Percentiles rank a stretch among this genome's conserved stretches.
Conservation (phyloP, 2,888 invertebrate species). For the Aleiodes leptofemur region DNA sequence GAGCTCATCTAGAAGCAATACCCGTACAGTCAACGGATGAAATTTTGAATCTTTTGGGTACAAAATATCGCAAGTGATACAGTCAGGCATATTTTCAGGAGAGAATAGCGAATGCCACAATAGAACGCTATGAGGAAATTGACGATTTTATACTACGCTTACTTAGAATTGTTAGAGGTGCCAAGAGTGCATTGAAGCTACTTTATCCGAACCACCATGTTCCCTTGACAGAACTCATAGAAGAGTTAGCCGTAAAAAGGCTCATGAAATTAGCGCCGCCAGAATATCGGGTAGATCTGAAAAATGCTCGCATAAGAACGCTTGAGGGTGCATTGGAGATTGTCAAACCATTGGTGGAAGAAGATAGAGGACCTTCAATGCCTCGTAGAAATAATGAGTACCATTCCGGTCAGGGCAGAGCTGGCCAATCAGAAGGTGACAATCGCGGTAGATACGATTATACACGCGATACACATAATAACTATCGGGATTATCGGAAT, state of each 20-base stretch:
- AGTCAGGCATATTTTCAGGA: slow-evolving; percentile 3
- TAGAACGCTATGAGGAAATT: not conserved
- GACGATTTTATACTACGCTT: not conserved
- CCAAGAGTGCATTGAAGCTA: not conserved
- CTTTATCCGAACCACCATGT: slow-evolving; percentile 1
- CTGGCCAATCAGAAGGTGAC: not conserved
- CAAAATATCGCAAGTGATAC: not conserved
- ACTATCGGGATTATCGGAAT: not conserved
- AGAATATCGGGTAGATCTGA: slow-evolving; percentile 8
- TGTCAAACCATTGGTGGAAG: slow-evolving; percentile 4
- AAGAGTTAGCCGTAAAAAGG: slow-evolving; percentile 1
- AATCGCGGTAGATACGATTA: not conserved
- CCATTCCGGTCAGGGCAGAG: not conserved
- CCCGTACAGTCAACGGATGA: not conserved
- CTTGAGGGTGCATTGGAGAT: slow-evolving; percentile 1
- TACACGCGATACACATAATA: not conserved
- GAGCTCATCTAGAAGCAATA: not conserved
- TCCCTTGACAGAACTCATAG: not conserved
- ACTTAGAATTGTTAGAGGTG: not conserved
- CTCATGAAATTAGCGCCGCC: not conserved
- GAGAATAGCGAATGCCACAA: not conserved
- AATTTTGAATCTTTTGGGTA: not conserved
- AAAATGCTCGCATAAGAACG: not conserved
- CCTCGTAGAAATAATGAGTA: not conserved
- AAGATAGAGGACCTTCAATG: not conserved